A percentile compares a stretch with the other conserved stretches of the same genome.
Evolutionary conservation across 1,140 invertebrate genomes (phyloP).

Genomic region (Hyphantria cunea): DNA sequence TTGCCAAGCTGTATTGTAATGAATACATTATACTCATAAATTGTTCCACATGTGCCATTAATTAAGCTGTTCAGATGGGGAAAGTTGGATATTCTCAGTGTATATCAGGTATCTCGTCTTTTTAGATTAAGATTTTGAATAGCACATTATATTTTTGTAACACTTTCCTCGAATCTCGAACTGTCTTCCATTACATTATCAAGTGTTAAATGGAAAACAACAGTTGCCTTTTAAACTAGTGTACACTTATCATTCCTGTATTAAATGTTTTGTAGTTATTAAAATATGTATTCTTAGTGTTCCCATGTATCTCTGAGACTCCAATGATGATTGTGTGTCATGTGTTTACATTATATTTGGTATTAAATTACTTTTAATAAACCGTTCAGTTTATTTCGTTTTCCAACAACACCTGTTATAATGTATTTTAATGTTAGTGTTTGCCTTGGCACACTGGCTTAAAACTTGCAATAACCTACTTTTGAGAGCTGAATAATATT

Average conservation of each 20-base stretch:
- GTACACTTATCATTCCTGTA: slow-evolving; percentile 20
- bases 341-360: slow-evolving; percentile 28
- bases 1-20: slow-evolving; percentile 12
- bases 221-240: slow-evolving; percentile 16
- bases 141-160: slow-evolving; percentile 16
- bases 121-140: slow-evolving; percentile 23
- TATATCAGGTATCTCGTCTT: slow-evolving; percentile 11
- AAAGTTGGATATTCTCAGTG: slow-evolving; percentile 20
- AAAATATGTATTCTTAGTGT: slow-evolving; percentile 5
- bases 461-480: too few species aligned
- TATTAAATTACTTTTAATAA: slow-evolving; percentile 29
- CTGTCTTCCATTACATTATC: slow-evolving; percentile 11
- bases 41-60: slow-evolving; percentile 29
- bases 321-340: slow-evolving; percentile 13
- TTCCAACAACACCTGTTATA: background rate
- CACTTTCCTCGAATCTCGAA: slow-evolving; percentile 22
- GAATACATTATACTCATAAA: slow-evolving; percentile 30
- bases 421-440: too few species aligned
- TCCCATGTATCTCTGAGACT: slow-evolving; percentile 23
- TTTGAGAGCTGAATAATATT: too few species aligned
- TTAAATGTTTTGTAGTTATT: slow-evolving; percentile 19
- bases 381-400: slow-evolving; percentile 10
- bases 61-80: slow-evolving; percentile 25
- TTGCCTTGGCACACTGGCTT: too few species aligned
- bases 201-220: slow-evolving; percentile 8